Evolutionary conservation across 2,888 invertebrate genomes (phyloP).

Genomic region (Cybosia mesomella): DNA sequence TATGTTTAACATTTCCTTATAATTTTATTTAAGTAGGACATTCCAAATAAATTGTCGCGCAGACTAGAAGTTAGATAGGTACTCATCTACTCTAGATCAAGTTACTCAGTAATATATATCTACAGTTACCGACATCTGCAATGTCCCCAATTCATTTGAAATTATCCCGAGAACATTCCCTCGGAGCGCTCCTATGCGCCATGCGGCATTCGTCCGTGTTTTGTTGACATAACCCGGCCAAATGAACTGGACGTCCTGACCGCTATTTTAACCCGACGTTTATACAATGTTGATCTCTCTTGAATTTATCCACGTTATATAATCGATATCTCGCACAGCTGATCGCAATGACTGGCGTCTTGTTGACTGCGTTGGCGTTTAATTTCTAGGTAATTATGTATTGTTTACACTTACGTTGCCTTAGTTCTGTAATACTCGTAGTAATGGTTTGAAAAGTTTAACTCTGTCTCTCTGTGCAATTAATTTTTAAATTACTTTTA

Average conservation of each 20-base stretch:
- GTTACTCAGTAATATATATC: background rate
- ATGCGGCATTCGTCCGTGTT: constrained; percentile 45
- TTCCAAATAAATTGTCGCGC: background rate
- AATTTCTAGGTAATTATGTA: background rate
- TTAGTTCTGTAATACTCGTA: background rate
- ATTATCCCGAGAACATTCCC: background rate
- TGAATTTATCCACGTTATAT: constrained; percentile 42
- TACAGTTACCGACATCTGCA: background rate
- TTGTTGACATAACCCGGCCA: constrained; percentile 47
- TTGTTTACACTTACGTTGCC: constrained; percentile 8
- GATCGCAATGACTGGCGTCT: background rate
- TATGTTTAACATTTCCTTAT: too few relatives aligned
- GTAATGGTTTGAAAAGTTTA: background rate
- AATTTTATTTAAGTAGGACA: background rate
- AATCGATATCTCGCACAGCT: constrained; percentile 67
- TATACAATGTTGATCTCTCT: constrained; percentile 13
- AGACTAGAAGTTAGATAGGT: background rate
- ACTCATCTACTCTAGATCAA: background rate
- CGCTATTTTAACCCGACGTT: background rate
- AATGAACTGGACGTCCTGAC: constrained; percentile 14
- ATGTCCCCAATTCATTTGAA: background rate
- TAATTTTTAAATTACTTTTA: too few relatives aligned
- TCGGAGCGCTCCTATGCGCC: constrained; percentile 32
- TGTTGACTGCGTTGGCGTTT: constrained; percentile 1
- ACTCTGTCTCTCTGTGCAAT: too few relatives aligned